Conservation (phyloP, 2,888 invertebrate genomes). For the Rhyacophila evoluta region DNA sequence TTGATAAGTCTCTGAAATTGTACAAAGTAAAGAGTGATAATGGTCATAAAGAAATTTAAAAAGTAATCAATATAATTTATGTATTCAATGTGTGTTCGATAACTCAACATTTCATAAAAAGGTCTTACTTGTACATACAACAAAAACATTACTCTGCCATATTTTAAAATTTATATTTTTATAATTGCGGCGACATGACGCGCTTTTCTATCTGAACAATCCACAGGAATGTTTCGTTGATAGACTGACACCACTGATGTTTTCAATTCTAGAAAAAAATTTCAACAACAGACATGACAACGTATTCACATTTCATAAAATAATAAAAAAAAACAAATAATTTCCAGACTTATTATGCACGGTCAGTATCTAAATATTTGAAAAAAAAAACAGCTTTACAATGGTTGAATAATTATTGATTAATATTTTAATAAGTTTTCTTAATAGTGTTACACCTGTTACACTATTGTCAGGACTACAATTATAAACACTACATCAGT, state of each 20-base stretch:
- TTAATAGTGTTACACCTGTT: no score
- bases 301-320: not conserved
- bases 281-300: not conserved
- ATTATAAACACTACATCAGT: no score
- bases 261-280: slow-evolving; percentile 12
- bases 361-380: no score
- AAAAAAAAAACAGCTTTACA: no score
- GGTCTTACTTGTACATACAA: slow-evolving; percentile 44
- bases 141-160: slow-evolving; percentile 7
- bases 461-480: no score
- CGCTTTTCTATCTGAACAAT: slow-evolving; percentile 9
- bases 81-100: slow-evolving; percentile 6
- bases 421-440: no score
- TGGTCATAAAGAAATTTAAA: not conserved
- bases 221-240: slow-evolving; percentile 17
- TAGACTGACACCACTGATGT: slow-evolving; percentile 6
- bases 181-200: not conserved
- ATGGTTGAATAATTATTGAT: no score
- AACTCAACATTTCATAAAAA: slow-evolving; percentile 38
- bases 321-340: no score
- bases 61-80: no score
- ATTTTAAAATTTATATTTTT: not conserved
- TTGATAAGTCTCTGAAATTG: slow-evolving; percentile 3
- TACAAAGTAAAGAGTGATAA: slow-evolving; percentile 24
- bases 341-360: no score